Conservation (phyloP, 2,888 invertebrate species). For the Callyntrura sp. region DNA sequence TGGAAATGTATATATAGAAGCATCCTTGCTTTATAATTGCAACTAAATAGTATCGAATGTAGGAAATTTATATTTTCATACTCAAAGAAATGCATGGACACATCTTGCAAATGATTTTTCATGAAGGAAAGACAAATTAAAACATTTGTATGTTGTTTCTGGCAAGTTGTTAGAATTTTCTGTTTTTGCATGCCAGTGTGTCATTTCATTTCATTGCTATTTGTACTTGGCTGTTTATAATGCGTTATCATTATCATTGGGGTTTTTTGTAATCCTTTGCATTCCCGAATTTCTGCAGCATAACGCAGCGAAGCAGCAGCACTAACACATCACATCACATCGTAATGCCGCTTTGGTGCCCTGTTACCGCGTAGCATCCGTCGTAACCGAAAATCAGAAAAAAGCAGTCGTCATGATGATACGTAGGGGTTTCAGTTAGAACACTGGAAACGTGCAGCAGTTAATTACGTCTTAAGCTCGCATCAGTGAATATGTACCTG, state of each 20-base stretch:
- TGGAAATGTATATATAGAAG: too few species aligned
- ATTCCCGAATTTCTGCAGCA: not conserved
- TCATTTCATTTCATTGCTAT: conserved; percentile 11
- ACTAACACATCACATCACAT: not conserved
- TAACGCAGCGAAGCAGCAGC: not conserved
- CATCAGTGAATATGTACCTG: not conserved
- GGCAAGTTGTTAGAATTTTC: conserved; percentile 16
- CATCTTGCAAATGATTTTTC: not conserved
- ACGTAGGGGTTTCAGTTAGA: too few species aligned
- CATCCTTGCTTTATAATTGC: too few species aligned
- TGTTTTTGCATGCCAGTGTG: conserved; percentile 21
- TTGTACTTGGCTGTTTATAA: not conserved
- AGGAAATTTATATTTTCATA: too few species aligned
- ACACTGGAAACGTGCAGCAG: too few species aligned
- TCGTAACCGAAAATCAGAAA: too few species aligned
- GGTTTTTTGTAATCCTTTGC: not conserved
- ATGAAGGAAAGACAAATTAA: conserved; percentile 41
- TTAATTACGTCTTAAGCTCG: too few species aligned
- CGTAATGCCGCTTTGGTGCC: not conserved
- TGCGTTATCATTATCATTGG: not conserved
- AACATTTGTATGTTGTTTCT: conserved; percentile 19
- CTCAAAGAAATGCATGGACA: too few species aligned
- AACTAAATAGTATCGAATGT: too few species aligned
- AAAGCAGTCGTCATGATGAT: too few species aligned
- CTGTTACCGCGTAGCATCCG: too few species aligned